Conservation (phyloP, 2,888 invertebrate genomes). For the Thereva nobilitata region DNA sequence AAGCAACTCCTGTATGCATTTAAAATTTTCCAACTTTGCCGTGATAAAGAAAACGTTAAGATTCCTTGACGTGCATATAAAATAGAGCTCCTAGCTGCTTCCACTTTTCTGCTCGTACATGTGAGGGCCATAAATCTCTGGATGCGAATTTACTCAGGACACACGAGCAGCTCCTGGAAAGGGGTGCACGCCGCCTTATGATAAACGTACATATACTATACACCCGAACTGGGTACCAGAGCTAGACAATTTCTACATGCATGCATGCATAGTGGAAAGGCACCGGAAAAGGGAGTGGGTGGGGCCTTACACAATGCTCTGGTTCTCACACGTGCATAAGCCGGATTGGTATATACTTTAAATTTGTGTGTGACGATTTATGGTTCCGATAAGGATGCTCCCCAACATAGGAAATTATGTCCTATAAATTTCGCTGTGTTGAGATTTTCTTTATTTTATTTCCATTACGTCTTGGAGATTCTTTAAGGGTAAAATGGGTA, state of each 20-base stretch:
- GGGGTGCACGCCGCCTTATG: constrained; percentile 11
- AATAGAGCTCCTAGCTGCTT: constrained; percentile 19
- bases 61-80: constrained; percentile 32
- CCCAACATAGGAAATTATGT: constrained; percentile 39
- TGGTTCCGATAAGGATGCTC: constrained; percentile 39
- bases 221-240: not conserved
- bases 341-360: constrained; percentile 21
- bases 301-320: not conserved
- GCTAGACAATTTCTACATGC: not conserved
- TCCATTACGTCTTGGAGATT: no score
- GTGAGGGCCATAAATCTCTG: constrained; percentile 22
- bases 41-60: constrained; percentile 15
- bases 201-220: constrained; percentile 11
- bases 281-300: not conserved
- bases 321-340: constrained; percentile 3
- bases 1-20: not conserved
- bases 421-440: constrained; percentile 40
- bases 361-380: constrained; percentile 40
- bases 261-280: not conserved
- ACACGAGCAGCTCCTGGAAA: constrained; percentile 16
- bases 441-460: constrained; percentile 6
- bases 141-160: constrained; percentile 32
- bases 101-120: constrained; percentile 3
- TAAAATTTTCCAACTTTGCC: not conserved
- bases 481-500: no score